A percentile compares a stretch with the other conserved stretches of the same genome.
phyloP scores from a whole-genome alignment of 2,113 vertebrate genomes.

The Calyptommatus sinebrachiatus region DNA sequence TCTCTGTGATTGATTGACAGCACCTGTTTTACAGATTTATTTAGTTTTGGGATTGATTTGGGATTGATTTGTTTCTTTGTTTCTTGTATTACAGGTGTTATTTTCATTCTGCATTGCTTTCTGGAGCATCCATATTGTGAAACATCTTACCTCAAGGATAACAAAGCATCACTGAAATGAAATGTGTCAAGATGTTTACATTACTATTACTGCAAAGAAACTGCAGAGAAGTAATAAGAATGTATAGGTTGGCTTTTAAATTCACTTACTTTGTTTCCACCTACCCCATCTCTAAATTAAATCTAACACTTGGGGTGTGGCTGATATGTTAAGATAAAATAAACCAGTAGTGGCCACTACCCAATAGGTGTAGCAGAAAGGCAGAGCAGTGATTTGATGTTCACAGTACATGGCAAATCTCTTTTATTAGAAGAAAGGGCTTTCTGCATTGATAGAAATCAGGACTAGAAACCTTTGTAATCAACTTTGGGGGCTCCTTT shows the following conservation, averaged over 20 bases:
- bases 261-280: conserved; percentile 14
- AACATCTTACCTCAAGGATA: conserved; percentile 58
- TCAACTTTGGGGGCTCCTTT: too few relatives aligned
- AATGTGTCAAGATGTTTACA: conserved; percentile 5
- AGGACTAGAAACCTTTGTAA: too few relatives aligned
- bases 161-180: conserved; percentile 68
- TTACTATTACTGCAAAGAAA: conserved; percentile 13
- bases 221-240: fast-evolving
- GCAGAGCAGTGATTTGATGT: too few relatives aligned
- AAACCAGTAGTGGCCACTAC: too few relatives aligned
- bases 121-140: conserved; percentile 79
- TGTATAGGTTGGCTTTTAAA: not conserved
- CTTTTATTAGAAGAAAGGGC: too few relatives aligned
- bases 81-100: conserved; percentile 74
- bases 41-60: not conserved
- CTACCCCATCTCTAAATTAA: too few relatives aligned
- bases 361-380: too few relatives aligned
- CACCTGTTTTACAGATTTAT: not conserved
- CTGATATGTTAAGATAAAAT: too few relatives aligned
- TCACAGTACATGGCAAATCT: too few relatives aligned
- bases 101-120: conserved; percentile 80
- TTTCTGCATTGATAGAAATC: too few relatives aligned
- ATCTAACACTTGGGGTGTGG: too few relatives aligned
- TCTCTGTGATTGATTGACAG: not conserved
- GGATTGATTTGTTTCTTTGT: not conserved